Conservation (phyloP, 1,140 invertebrate genomes). For the Pectinophora gossypiella region DNA sequence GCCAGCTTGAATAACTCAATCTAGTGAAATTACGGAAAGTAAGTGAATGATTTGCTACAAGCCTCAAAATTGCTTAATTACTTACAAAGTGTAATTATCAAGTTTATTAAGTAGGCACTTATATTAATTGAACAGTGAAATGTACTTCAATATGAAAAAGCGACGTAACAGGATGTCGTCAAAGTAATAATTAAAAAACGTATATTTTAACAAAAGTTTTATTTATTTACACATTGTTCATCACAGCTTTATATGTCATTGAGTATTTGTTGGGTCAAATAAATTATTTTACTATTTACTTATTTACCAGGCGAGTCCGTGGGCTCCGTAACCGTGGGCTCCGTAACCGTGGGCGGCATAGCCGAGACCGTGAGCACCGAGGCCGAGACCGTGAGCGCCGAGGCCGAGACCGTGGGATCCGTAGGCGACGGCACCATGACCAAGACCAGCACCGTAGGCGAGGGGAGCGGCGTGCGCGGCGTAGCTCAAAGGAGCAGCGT, state of each 20-base stretch:
- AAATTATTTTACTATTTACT: neutral
- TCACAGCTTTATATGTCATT: neutral
- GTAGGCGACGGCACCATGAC: slow-evolving; percentile 1
- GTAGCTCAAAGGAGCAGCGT: slow-evolving; percentile 18
- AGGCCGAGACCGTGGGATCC: slow-evolving; percentile 5
- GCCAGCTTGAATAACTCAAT: too few relatives aligned
- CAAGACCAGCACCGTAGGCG: slow-evolving; percentile 4
- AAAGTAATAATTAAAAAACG: neutral
- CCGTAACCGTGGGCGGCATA: slow-evolving; percentile 22
- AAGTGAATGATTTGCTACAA: too few relatives aligned
- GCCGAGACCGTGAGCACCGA: slow-evolving; percentile 11
- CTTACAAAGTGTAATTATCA: too few relatives aligned
- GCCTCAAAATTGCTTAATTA: too few relatives aligned
- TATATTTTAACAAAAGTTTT: neutral
- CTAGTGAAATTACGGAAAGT: too few relatives aligned
- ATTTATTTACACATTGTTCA: neutral
- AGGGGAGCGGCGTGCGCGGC: slow-evolving; percentile 15
- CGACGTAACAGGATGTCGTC: too few relatives aligned
- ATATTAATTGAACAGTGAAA: too few relatives aligned
- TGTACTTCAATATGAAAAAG: too few relatives aligned
- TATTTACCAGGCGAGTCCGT: neutral
- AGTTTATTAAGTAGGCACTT: too few relatives aligned
- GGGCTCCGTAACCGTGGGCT: neutral
- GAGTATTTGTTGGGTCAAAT: neutral
- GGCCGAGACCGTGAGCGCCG: slow-evolving; percentile 10